These are phyloP conservation scores for Xanthorhoe spadicearia DNA, from an alignment of 2,888 invertebrate genomes.

Conservation along the genomic window DNA sequence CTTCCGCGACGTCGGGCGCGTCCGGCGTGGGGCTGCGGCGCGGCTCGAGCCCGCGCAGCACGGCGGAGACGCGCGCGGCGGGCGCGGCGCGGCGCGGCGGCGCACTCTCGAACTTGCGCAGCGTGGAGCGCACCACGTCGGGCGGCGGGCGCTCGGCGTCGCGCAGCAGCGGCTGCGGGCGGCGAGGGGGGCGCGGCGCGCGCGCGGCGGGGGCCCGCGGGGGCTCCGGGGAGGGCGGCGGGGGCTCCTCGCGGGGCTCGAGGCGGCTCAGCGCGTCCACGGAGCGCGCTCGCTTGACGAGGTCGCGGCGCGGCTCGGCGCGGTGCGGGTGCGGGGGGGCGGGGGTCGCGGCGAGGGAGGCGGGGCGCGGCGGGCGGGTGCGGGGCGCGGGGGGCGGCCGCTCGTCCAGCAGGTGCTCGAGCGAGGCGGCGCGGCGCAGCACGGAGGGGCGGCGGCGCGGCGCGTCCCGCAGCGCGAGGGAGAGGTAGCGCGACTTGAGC, in stretches of 20 bases:
- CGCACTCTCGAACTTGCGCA: slow-evolving; percentile 92
- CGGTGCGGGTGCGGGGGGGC: slow-evolving; percentile 47
- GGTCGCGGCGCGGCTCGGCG: slow-evolving; percentile 81
- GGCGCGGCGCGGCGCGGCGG: slow-evolving; percentile 83
- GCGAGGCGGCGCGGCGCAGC: slow-evolving; percentile 91
- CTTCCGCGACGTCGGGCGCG: slow-evolving; percentile 54
- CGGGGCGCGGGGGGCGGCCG: slow-evolving; percentile 64
- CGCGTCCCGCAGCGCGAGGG: slow-evolving; percentile 91
- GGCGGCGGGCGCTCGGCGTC: slow-evolving; percentile 90
- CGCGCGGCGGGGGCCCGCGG: slow-evolving; percentile 75
- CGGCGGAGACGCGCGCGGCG: slow-evolving; percentile 77
- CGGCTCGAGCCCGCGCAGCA: slow-evolving; percentile 67
- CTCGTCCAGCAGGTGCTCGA: slow-evolving; percentile 93
- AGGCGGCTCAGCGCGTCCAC: slow-evolving; percentile 92
- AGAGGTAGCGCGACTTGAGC: slow-evolving; percentile 93
- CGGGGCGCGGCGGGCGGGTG: slow-evolving; percentile 59
- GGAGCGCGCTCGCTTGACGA: slow-evolving; percentile 93
- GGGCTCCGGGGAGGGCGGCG: slow-evolving; percentile 78
- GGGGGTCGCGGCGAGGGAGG: slow-evolving; percentile 51
- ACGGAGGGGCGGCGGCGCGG: slow-evolving; percentile 88
- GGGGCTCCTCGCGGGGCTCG: slow-evolving; percentile 86
- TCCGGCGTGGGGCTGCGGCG: slow-evolving; percentile 69
- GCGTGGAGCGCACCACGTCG: slow-evolving; percentile 94
- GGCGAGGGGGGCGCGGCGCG: slow-evolving; percentile 78
- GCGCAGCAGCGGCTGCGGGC: slow-evolving; percentile 79